These are phyloP conservation scores for Eulemur rubriventer DNA, from an alignment of 2,797 vertebrate species.

Conservation along the genomic window DNA sequence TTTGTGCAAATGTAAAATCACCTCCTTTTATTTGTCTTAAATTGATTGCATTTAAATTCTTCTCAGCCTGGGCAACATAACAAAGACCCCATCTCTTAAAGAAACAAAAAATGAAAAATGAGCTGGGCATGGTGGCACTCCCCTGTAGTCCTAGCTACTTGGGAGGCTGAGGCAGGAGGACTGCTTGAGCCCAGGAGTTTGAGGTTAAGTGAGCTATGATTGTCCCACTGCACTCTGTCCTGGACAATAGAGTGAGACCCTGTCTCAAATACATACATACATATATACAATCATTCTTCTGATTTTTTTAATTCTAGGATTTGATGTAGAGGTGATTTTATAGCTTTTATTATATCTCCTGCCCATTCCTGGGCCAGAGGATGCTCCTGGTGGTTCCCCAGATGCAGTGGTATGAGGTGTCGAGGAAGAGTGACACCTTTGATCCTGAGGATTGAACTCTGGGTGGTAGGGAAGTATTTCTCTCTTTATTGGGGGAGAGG, in stretches of 20 bases:
- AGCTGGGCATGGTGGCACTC: too few relatives aligned
- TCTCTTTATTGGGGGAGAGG: neutral
- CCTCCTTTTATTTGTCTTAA: constrained; percentile 10
- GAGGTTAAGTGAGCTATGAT: too few relatives aligned
- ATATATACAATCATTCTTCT: neutral
- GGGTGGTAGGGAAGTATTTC: neutral
- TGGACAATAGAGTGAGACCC: too few relatives aligned
- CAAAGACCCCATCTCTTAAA: too few relatives aligned
- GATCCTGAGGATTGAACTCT: neutral
- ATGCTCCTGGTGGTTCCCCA: neutral
- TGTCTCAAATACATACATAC: too few relatives aligned
- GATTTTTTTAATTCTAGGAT: neutral
- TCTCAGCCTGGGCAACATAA: neutral
- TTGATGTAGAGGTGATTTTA: neutral
- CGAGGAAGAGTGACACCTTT: neutral
- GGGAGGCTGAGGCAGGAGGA: too few relatives aligned
- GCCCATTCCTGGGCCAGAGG: neutral
- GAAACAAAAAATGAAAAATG: too few relatives aligned
- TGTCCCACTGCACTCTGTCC: too few relatives aligned
- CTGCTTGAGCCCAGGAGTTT: too few relatives aligned
- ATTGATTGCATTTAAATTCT: constrained; percentile 7
- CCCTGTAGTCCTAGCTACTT: too few relatives aligned
- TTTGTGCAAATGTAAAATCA: neutral
- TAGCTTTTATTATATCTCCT: neutral
- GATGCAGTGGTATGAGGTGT: neutral